phyloP scores from a whole-genome alignment of 2,797 vertebrate species.

The Erpetoichthys calabaricus region DNA sequence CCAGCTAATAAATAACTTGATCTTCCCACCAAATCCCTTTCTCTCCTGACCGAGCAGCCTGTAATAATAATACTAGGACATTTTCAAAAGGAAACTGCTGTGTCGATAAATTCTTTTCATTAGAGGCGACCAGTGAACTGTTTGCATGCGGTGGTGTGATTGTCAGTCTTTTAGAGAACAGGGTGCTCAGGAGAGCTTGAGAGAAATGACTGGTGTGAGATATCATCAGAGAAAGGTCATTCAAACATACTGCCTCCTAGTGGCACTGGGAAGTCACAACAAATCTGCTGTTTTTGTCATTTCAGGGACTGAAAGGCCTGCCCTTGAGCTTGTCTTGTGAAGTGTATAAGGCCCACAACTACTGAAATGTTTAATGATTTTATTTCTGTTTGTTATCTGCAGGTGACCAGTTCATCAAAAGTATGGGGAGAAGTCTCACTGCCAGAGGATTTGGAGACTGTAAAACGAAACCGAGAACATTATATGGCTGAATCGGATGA shows the following conservation, averaged over 20 bases:
- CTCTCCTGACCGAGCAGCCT: conserved; percentile 47
- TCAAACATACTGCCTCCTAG: too few relatives aligned
- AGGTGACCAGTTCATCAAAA: conserved; percentile 54
- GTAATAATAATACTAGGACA: conserved; percentile 49
- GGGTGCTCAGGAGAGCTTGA: too few relatives aligned
- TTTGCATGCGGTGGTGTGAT: conserved; percentile 37
- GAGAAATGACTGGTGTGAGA: too few relatives aligned
- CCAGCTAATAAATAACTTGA: conserved; percentile 58
- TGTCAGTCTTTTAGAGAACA: conserved; percentile 17
- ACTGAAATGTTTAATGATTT: conserved; percentile 6
- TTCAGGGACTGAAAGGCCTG: too few relatives aligned
- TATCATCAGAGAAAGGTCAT: too few relatives aligned
- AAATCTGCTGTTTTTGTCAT: too few relatives aligned
- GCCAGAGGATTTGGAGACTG: conserved; percentile 47
- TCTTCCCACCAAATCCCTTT: conserved; percentile 52
- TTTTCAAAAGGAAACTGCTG: conserved; percentile 57
- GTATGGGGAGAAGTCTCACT: conserved; percentile 56
- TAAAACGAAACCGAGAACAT: conserved; percentile 26
- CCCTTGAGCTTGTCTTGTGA: too few relatives aligned
- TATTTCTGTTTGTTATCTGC: conserved; percentile 21
- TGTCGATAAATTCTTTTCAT: conserved; percentile 52
- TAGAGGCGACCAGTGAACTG: conserved; percentile 35
- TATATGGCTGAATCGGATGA: conserved; percentile 44
- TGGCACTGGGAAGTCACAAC: too few relatives aligned
- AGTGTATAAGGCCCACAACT: too few relatives aligned